Percentiles rank a stretch among this genome's conserved stretches.
Evolutionary conservation across 2,113 vertebrate genomes (phyloP).

Genomic region (Ploceus nigricollis): DNA sequence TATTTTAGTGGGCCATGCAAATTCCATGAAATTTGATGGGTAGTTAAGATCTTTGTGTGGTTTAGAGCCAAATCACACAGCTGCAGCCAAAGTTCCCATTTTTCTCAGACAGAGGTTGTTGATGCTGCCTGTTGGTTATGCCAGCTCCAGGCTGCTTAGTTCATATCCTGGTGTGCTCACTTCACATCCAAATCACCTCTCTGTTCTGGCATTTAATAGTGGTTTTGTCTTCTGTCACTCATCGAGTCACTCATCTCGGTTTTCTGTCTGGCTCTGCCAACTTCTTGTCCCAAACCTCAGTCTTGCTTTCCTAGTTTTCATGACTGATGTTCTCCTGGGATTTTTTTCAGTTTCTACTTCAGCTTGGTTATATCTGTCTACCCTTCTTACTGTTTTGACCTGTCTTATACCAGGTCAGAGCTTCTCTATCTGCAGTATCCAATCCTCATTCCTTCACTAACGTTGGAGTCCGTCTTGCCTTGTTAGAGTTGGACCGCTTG

Average conservation of each 20-base stretch:
- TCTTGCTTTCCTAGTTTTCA: background rate
- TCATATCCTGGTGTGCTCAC: background rate
- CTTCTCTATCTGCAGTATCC: background rate
- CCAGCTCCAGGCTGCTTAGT: background rate
- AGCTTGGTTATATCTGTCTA: background rate
- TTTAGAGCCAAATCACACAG: background rate
- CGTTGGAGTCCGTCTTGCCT: background rate
- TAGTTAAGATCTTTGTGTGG: background rate
- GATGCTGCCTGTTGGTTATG: background rate
- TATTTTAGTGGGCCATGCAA: background rate
- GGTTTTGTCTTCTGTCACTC: background rate
- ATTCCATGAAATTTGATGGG: background rate
- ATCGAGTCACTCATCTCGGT: background rate
- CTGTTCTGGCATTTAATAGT: background rate
- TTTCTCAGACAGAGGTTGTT: background rate
- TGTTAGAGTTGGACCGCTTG: background rate
- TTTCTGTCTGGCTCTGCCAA: background rate
- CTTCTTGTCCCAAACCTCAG: background rate
- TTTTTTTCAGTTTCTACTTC: background rate
- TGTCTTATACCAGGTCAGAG: background rate
- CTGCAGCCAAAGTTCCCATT: background rate
- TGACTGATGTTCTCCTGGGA: background rate
- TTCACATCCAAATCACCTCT: background rate
- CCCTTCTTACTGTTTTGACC: background rate
- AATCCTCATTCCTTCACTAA: background rate